Conservation (phyloP, 2,113 vertebrate genomes). For the Chrysochloris asiatica region DNA sequence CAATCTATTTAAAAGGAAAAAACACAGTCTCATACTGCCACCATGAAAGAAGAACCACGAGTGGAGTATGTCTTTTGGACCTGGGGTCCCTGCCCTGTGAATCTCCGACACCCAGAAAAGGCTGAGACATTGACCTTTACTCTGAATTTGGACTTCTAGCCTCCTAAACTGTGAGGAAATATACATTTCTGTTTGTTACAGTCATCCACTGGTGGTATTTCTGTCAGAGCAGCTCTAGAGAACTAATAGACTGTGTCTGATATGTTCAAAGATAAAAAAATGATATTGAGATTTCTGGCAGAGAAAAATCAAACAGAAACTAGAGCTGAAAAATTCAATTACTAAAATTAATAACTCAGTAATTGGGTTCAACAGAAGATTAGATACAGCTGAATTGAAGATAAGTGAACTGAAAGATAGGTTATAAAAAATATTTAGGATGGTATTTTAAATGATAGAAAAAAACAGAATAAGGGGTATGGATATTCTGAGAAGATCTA, state of each 20-base stretch:
- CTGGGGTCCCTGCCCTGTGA: no score
- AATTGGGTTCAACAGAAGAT: background rate
- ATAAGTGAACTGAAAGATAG: slow-evolving; percentile 28
- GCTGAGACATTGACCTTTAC: no score
- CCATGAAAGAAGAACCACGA: no score
- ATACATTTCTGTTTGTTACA: no score
- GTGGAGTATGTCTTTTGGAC: no score
- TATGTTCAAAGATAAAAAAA: background rate
- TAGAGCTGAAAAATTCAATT: slow-evolving; percentile 11
- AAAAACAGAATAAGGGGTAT: background rate
- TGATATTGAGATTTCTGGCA: background rate
- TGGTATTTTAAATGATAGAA: background rate
- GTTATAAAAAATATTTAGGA: background rate
- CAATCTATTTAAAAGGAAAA: no score
- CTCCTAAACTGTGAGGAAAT: no score
- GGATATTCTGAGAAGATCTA: background rate
- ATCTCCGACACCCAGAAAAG: no score
- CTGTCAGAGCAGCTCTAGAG: no score
- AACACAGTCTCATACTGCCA: no score
- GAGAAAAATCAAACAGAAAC: slow-evolving; percentile 29
- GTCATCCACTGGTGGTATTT: no score
- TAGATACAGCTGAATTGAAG: background rate
- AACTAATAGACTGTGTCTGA: background rate
- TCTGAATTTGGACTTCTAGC: no score
- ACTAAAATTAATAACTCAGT: slow-evolving; percentile 24